phyloP scores from a whole-genome alignment of 1,140 invertebrate genomes.

The Cardiocondyla obscurior region DNA sequence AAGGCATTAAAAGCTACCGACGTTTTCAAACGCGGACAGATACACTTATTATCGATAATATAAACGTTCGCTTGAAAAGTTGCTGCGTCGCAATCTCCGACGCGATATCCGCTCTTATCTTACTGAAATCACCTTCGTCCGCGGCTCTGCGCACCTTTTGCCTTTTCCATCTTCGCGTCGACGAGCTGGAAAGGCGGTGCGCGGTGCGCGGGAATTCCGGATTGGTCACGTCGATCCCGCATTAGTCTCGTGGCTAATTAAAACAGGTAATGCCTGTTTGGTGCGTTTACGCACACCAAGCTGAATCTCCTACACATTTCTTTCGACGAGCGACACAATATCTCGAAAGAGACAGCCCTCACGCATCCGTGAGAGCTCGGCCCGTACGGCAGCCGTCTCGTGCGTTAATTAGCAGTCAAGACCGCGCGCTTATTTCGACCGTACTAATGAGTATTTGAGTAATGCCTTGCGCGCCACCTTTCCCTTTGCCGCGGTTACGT shows the following conservation, averaged over 20 bases:
- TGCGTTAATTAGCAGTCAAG: slow-evolving; percentile 80
- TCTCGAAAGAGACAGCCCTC: slow-evolving; percentile 16
- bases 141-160: slow-evolving; percentile 10
- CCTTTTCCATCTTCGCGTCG: neutral
- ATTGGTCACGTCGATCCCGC: slow-evolving; percentile 69
- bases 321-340: slow-evolving; percentile 30
- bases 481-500: slow-evolving; percentile 39
- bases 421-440: slow-evolving; percentile 77
- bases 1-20: slow-evolving; percentile 18
- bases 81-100: slow-evolving; percentile 44
- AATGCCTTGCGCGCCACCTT: slow-evolving; percentile 73
- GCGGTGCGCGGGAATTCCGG: slow-evolving; percentile 57
- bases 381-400: slow-evolving; percentile 63
- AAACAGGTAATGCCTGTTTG: slow-evolving; percentile 66
- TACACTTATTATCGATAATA: slow-evolving; percentile 40
- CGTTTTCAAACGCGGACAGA: slow-evolving; percentile 19
- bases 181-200: slow-evolving; percentile 3
- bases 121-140: slow-evolving; percentile 27
- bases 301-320: neutral
- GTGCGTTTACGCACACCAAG: slow-evolving; percentile 45
- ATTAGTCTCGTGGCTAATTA: slow-evolving; percentile 73
- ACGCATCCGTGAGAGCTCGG: neutral
- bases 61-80: slow-evolving; percentile 58
- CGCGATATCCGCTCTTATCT: slow-evolving; percentile 48
- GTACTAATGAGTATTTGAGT: slow-evolving; percentile 81